phyloP scores from a whole-genome alignment of 1,140 invertebrate genomes.

The Teleopsis dalmanni region DNA sequence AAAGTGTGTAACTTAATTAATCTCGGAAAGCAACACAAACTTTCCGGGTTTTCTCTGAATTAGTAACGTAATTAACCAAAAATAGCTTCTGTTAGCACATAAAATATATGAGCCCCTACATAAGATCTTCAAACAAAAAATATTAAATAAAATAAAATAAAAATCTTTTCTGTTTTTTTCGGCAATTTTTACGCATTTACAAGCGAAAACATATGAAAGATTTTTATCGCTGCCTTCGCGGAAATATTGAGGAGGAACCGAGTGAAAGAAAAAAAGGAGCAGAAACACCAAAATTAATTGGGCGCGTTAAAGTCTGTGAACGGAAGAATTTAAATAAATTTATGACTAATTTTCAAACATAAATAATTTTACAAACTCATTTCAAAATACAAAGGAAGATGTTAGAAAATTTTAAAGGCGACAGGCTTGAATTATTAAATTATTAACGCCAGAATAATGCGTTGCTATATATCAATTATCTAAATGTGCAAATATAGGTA shows the following conservation, averaged over 20 bases:
- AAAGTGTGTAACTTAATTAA: constrained; percentile 13
- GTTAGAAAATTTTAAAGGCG: too few relatives aligned
- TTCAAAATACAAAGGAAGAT: background rate
- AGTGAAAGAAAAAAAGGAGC: background rate
- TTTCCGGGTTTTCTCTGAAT: constrained; percentile 1
- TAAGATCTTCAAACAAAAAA: too few relatives aligned
- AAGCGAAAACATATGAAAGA: constrained; percentile 10
- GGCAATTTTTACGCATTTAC: constrained; percentile 14
- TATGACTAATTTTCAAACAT: constrained; percentile 13
- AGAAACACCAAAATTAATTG: constrained; percentile 10
- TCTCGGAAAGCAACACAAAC: constrained; percentile 2
- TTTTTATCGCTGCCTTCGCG: constrained; percentile 12
- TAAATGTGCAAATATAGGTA: too few relatives aligned
- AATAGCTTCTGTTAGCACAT: constrained; percentile 8
- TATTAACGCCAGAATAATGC: too few relatives aligned
- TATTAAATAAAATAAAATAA: background rate
- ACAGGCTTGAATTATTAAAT: too few relatives aligned
- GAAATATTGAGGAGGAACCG: background rate
- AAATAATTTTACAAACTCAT: background rate
- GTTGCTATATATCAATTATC: too few relatives aligned
- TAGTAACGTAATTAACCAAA: constrained; percentile 10
- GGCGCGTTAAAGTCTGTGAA: constrained; percentile 7
- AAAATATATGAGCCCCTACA: too few relatives aligned
- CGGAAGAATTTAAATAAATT: constrained; percentile 10
- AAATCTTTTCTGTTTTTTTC: constrained; percentile 1